Conservation (phyloP, 2,113 vertebrate species). For the Nestor notabilis region DNA sequence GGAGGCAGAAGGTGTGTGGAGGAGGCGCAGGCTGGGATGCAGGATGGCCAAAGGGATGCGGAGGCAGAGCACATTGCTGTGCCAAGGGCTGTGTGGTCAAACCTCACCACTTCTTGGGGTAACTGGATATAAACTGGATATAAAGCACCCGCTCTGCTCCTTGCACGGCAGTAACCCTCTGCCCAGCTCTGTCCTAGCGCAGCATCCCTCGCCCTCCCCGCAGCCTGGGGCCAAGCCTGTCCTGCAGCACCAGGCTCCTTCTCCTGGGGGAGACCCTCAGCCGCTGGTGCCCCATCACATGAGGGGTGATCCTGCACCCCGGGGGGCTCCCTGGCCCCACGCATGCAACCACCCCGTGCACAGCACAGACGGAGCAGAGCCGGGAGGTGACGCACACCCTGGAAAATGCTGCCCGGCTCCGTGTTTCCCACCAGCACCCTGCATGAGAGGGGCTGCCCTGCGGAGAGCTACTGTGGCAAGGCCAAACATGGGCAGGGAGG, state of each 20-base stretch:
- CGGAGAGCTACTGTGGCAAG: background rate
- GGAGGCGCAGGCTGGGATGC: background rate
- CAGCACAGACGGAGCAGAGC: background rate
- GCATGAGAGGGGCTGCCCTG: background rate
- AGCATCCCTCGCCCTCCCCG: background rate
- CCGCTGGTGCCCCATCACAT: background rate
- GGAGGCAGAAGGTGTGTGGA: background rate
- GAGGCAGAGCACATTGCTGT: fast-evolving
- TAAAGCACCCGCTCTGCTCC: background rate
- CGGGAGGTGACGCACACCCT: background rate
- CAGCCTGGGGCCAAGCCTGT: background rate
- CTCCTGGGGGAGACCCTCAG: background rate
- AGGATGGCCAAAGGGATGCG: background rate
- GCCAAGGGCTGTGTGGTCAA: background rate
- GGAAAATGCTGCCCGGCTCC: background rate
- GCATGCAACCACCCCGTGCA: fast-evolving
- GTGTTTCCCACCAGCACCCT: background rate
- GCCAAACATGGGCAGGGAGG: background rate
- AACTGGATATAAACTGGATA: background rate
- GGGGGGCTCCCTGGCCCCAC: fast-evolving
- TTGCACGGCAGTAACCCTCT: background rate
- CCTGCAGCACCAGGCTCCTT: background rate
- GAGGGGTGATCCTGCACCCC: background rate
- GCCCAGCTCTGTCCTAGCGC: background rate
- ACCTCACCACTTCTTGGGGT: background rate